Base-by-base conservation (phyloP, 2,113 vertebrate species). In the Solea solea region DNA sequence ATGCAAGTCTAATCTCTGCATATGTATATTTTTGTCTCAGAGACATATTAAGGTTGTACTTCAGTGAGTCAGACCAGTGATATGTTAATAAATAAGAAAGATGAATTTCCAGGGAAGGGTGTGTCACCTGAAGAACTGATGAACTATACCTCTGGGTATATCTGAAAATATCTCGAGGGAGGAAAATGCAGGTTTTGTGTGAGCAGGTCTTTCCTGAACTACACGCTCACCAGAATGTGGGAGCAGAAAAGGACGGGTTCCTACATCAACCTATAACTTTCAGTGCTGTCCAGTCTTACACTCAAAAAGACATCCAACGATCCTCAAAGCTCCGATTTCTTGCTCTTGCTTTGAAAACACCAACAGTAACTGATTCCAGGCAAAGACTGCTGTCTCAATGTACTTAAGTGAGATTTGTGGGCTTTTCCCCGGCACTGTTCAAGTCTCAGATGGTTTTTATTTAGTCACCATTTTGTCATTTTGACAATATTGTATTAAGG, bases 401-500 rank as follows among this genome's bases (percentile, higher is more conserved):
- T 16, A 69, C 25, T 76, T 80, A 81, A 81, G 62, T 76, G 39
- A 58, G 34, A 83, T 82, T 74, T 73, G n/a, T 63, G 69, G 41
- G 49, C 34, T 42, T 73, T 44, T 62, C 34, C 11, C 55, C 52
- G 45, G 34, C 57, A 2, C 71, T 73, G 57, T 69, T 55, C 67
- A 78, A 76, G 53, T 39, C 51, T 76, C 62, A 83, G 34, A 51
- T 68, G 63, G n/a, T 0, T 0, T 71, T 56, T 44, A 52, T 71
- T 50, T 50, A 34, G 59, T 61, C 16, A 74, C 34, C 21, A 75
- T 16, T 27, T 21, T 28, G 27, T 48, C 59, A 44, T 67, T 9
- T 48, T 12, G 28, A 57, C 66, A 69, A 44, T 64, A 27, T 57
- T 21, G 39, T 46, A 27, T 8, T 53, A n/a, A 54, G 64, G 40